Conservation (phyloP, 2,797 vertebrate species). For the Brachyalestes nurse region DNA sequence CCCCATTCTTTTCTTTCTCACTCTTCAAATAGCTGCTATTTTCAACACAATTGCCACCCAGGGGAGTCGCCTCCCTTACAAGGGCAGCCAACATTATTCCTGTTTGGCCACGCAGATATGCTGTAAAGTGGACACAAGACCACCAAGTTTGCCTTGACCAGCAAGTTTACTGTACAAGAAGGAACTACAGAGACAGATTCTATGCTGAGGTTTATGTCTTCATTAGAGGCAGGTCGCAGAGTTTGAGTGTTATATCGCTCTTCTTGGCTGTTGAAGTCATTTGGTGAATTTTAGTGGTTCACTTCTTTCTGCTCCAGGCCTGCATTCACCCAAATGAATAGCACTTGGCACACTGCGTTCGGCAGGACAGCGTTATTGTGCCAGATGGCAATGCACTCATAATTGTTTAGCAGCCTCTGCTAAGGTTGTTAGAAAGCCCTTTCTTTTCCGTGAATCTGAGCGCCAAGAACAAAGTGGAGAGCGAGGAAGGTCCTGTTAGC, state of each 20-base stretch:
- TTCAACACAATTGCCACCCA: slow-evolving; percentile 68
- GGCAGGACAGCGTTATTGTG: slow-evolving; percentile 38
- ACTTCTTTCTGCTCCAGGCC: slow-evolving; percentile 27
- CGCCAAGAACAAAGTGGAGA: slow-evolving; percentile 9
- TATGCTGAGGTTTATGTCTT: slow-evolving; percentile 28
- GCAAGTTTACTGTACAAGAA: background rate
- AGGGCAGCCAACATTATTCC: slow-evolving; percentile 58
- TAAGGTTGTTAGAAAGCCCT: slow-evolving; percentile 38
- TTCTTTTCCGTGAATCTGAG: background rate
- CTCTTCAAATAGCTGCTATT: slow-evolving; percentile 58
- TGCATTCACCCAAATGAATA: slow-evolving; percentile 36
- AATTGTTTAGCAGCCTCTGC: slow-evolving; percentile 41
- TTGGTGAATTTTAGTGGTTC: slow-evolving; percentile 14
- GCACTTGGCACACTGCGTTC: slow-evolving; percentile 34
- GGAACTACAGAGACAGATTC: background rate
- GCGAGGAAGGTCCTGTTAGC: slow-evolving; percentile 10
- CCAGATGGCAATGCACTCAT: slow-evolving; percentile 44
- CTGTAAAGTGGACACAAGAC: slow-evolving; percentile 1
- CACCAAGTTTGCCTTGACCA: slow-evolving; percentile 9
- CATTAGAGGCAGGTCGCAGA: slow-evolving; percentile 30
- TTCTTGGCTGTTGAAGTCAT: slow-evolving; percentile 39
- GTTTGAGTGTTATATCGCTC: slow-evolving; percentile 32
- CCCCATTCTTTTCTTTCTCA: slow-evolving; percentile 50
- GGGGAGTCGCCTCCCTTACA: slow-evolving; percentile 51
- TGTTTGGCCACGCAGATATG: background rate